These are phyloP conservation scores for Lasioglossum marginatum DNA, from an alignment of 2,888 invertebrate species.

Conservation along the genomic window DNA sequence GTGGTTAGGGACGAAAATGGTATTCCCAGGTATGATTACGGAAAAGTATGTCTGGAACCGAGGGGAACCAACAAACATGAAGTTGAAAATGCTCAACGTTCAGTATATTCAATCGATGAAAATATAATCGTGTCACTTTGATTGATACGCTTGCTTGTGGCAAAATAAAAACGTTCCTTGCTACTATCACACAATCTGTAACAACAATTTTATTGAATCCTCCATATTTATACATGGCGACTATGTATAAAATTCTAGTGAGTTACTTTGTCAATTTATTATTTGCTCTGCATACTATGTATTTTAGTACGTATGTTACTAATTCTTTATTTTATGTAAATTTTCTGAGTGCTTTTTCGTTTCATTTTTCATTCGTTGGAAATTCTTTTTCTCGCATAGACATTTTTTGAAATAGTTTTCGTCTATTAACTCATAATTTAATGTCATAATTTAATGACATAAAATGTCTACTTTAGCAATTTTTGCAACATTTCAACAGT, in stretches of 20 bases:
- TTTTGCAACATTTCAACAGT: background rate
- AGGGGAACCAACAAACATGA: background rate
- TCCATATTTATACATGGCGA: background rate
- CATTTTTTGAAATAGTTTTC: no score
- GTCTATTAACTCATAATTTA: no score
- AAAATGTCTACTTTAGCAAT: background rate
- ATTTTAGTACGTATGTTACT: no score
- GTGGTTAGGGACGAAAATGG: conserved; percentile 40
- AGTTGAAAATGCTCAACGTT: background rate
- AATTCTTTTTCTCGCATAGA: no score
- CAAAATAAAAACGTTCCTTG: background rate
- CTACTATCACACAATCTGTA: background rate
- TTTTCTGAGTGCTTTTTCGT: background rate
- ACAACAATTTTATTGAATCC: background rate
- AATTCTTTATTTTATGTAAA: no score
- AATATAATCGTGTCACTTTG: background rate
- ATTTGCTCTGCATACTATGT: background rate
- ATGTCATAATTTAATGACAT: no score
- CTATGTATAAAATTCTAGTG: background rate
- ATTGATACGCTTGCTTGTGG: background rate
- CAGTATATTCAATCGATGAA: background rate
- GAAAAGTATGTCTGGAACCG: background rate
- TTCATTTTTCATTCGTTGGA: background rate
- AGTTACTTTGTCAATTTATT: background rate
- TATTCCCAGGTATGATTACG: background rate